A percentile compares a stretch with the other conserved stretches of the same genome.
Conservation (phyloP, 2,888 invertebrate genomes). For the Leistus spinibarbis region DNA sequence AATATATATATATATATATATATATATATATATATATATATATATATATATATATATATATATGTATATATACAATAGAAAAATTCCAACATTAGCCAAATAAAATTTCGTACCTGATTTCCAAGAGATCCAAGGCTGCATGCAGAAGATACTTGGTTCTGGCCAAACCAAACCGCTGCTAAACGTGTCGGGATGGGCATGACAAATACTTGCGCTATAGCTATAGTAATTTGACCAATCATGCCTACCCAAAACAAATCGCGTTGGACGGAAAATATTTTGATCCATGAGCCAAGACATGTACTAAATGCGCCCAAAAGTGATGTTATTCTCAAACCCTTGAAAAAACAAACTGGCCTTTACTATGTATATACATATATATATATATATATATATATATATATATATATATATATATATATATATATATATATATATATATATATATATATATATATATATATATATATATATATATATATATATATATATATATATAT, state of each 20-base stretch:
- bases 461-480: no score
- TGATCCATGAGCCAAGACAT: slow-evolving; percentile 88
- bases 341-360: slow-evolving; percentile 51
- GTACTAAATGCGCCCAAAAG: slow-evolving; percentile 86
- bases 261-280: slow-evolving; percentile 84
- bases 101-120: slow-evolving; percentile 94
- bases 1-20: no score
- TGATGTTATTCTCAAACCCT: slow-evolving; percentile 85
- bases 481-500: no score
- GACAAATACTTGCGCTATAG: slow-evolving; percentile 89
- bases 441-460: no score
- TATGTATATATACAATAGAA: no score
- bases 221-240: slow-evolving; percentile 85
- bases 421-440: no score
- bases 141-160: slow-evolving; percentile 93
- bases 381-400: no score
- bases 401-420: no score
- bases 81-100: no score
- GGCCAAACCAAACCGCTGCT: slow-evolving; percentile 98
- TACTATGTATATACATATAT: no score
- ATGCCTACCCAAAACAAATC: slow-evolving; percentile 89
- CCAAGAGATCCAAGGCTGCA: slow-evolving; percentile 98
- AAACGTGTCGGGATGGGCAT: slow-evolving; percentile 90
- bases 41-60: no score
- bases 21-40: no score